Evolutionary conservation across 2,113 vertebrate species (phyloP).

Genomic region (Pseudois nayaur): DNA sequence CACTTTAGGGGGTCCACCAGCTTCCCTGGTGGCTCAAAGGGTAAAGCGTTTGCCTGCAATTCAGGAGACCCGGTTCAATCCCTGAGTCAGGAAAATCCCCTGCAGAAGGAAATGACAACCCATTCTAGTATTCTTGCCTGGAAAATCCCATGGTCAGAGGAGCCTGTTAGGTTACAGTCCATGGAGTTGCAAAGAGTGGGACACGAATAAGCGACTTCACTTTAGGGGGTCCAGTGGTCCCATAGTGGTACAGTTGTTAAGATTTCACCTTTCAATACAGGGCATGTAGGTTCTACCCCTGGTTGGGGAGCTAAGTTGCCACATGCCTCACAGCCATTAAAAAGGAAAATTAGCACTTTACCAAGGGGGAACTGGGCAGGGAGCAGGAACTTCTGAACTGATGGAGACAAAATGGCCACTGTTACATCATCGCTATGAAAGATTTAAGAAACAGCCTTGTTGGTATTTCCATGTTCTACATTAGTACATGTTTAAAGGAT

Average conservation of each 20-base stretch:
- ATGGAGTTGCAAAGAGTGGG: not conserved
- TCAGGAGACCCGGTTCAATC: not conserved
- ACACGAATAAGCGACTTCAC: not conserved
- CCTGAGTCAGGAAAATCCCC: not conserved
- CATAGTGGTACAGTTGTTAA: not conserved
- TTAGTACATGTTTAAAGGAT: not conserved
- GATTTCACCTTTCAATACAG: not conserved
- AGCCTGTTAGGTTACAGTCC: not conserved
- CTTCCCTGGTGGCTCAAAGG: not conserved
- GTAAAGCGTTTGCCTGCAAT: not conserved
- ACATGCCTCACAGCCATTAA: not conserved
- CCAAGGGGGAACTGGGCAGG: not conserved
- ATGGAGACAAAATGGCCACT: not conserved
- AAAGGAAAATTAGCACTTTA: not conserved
- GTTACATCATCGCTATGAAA: not conserved
- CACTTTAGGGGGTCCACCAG: not conserved
- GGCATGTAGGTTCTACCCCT: not conserved
- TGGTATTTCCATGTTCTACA: not conserved
- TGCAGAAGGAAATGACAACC: not conserved
- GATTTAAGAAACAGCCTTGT: not conserved
- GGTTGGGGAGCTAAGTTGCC: not conserved
- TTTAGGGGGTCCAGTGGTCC: not conserved
- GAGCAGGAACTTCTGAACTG: not conserved
- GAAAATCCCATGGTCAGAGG: not conserved
- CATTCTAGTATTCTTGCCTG: not conserved